These are phyloP conservation scores for Odobenus rosmarus DNA, from an alignment of 2,113 vertebrate genomes.

Conservation along the genomic window DNA sequence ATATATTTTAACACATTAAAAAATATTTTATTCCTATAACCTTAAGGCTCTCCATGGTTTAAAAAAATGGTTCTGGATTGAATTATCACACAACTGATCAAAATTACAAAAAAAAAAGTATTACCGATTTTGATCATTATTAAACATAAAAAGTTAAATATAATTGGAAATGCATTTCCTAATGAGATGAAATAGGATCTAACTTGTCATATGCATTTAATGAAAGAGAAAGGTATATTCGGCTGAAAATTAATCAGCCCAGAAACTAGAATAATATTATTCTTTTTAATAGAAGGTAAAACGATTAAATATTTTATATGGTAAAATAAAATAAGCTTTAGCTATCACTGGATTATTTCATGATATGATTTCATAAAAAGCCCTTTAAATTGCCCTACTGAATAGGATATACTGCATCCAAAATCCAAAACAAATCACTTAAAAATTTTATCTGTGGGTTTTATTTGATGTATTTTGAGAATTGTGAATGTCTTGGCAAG, in stretches of 20 bases:
- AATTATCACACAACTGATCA: neutral
- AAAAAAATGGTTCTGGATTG: neutral
- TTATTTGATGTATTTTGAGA: neutral
- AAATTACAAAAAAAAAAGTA: neutral
- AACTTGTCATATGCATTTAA: constrained; percentile 38
- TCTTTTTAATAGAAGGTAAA: neutral
- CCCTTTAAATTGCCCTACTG: neutral
- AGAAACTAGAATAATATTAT: constrained; percentile 15
- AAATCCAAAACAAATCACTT: neutral
- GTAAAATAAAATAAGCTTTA: constrained; percentile 19
- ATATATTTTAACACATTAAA: constrained; percentile 12
- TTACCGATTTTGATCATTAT: constrained; percentile 21
- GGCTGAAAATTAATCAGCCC: constrained; percentile 4
- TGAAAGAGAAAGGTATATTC: constrained; percentile 28
- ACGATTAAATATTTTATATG: constrained; percentile 1
- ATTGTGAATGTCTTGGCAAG: neutral
- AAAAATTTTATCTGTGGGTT: neutral
- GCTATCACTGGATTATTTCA: constrained; percentile 5
- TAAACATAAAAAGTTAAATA: constrained; percentile 45
- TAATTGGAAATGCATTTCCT: constrained; percentile 49
- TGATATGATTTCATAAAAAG: constrained; percentile 43
- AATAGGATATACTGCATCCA: neutral
- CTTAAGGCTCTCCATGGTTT: neutral
- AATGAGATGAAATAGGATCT: constrained; percentile 32
- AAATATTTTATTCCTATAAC: constrained; percentile 8